Base-by-base conservation (phyloP, 2,888 invertebrate species). In the Aporophyla nigra region DNA sequence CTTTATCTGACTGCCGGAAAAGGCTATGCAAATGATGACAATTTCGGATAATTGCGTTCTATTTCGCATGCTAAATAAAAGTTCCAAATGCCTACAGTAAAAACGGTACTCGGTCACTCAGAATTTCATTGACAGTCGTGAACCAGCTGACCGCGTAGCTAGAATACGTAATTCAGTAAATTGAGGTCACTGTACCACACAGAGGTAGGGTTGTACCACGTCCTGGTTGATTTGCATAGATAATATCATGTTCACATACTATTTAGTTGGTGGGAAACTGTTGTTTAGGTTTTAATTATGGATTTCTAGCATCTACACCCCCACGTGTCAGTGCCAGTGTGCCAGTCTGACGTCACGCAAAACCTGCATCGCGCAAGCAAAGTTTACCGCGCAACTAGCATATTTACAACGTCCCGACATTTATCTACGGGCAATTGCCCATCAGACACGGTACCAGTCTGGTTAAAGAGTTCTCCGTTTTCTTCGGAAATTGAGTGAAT, bases 151-250 rank as follows among this genome's bases (percentile, higher is more conserved):
- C 74, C 76, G 66, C 80, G 67, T 63, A 71, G 66, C 58, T 72
- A 66, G 86, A 85, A 87, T 87, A 80, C 83, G 81, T 85, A 80
- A 85, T 85, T 65, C 67, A 2, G 71, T 43, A 27, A 71, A 87
- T 83, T 77, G 68, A 67, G 86, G 86, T 87, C 86, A 85, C 51
- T 62, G 51, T 69, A 74, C 66, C 51, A 49, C 58, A 33, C 19
- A 21, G 10, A 10, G 21, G 43, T 68, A 69, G 76, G 61, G 78
- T 49, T 76, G 27, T n/a, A 19, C 67, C 56, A 2, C 33, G 33
- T 12, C 5, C 74, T 2, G 7, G 24, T 40, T 40, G 1, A 24
- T 82, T 71, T 62, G 56, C 76, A 71, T 76, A 80, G 76, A 71
- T 67, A 53, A 24, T 70, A 80, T 80, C 59, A 61, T 21, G 19